phyloP scores from a whole-genome alignment of 1,140 invertebrate species.

The Zophobas morio region DNA sequence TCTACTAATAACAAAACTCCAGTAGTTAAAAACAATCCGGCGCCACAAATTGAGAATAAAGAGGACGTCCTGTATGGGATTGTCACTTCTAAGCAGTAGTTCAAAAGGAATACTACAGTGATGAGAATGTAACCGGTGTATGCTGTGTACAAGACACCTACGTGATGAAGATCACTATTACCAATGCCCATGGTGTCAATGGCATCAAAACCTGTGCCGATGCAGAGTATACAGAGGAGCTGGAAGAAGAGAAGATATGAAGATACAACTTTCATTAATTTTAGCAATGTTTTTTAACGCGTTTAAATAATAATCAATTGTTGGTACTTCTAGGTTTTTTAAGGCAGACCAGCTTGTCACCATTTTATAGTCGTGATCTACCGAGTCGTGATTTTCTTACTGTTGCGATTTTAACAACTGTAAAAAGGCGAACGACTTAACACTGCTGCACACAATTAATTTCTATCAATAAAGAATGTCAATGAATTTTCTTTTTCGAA shows the following conservation, averaged over 20 bases:
- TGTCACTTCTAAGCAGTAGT: slow-evolving; percentile 74
- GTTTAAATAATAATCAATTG: too few relatives aligned
- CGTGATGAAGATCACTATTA: slow-evolving; percentile 69
- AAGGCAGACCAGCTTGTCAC: too few relatives aligned
- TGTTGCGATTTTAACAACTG: too few relatives aligned
- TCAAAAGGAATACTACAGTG: slow-evolving; percentile 73
- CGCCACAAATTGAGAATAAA: slow-evolving; percentile 73
- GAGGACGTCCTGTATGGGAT: slow-evolving; percentile 76
- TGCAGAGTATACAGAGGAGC: slow-evolving; percentile 60
- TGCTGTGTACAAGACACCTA: slow-evolving; percentile 72
- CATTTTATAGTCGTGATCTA: too few relatives aligned
- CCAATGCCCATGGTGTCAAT: slow-evolving; percentile 67
- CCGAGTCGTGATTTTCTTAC: too few relatives aligned
- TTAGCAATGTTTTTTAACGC: too few relatives aligned
- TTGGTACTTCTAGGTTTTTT: too few relatives aligned
- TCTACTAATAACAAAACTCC: slow-evolving; percentile 66
- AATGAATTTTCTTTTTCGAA: too few relatives aligned
- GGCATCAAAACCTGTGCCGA: slow-evolving; percentile 72
- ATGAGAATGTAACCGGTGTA: slow-evolving; percentile 75
- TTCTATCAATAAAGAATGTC: too few relatives aligned
- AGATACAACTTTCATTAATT: too few relatives aligned
- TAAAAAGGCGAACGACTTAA: too few relatives aligned
- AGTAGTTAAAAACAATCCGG: slow-evolving; percentile 75
- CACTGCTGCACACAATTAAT: too few relatives aligned
- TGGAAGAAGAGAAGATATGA: slow-evolving; percentile 18